These are phyloP conservation scores for Microtus pennsylvanicus DNA, from an alignment of 2,113 vertebrate genomes.

Conservation along the genomic window DNA sequence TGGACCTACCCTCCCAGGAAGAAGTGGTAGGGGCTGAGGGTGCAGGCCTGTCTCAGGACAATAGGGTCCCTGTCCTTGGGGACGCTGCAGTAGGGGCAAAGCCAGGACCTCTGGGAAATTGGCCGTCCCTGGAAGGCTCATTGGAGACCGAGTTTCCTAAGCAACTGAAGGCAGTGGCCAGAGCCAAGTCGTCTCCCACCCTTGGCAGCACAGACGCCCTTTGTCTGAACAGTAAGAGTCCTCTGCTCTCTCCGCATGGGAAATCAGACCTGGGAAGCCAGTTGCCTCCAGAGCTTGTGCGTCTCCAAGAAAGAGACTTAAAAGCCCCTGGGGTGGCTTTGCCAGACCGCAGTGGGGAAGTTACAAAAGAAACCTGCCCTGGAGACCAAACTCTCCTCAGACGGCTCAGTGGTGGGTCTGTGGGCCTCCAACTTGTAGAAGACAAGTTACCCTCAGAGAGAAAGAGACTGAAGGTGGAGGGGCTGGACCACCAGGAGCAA, in stretches of 20 bases:
- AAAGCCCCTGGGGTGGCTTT: neutral
- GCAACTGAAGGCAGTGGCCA: constrained; percentile 39
- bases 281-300: neutral
- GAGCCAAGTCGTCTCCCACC: neutral
- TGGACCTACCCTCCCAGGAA: constrained; percentile 41
- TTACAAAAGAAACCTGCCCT: constrained; percentile 45
- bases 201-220: neutral
- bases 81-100: neutral
- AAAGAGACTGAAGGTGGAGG: constrained; percentile 92
- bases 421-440: constrained; percentile 39
- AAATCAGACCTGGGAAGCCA: constrained; percentile 55
- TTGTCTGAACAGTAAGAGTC: neutral
- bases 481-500: constrained; percentile 52
- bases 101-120: neutral
- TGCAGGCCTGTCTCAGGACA: neutral
- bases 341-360: constrained; percentile 65
- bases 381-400: neutral
- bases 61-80: neutral
- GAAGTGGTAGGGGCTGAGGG: neutral
- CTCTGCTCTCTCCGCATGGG: neutral
- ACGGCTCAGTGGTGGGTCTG: constrained; percentile 42
- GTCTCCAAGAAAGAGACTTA: neutral
- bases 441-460: constrained; percentile 90
- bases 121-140: neutral
- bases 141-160: neutral